A percentile compares a stretch with the other conserved stretches of the same genome.
Evolutionary conservation across 2,797 vertebrate genomes (phyloP).

Genomic region (Sebastes diploproa): DNA sequence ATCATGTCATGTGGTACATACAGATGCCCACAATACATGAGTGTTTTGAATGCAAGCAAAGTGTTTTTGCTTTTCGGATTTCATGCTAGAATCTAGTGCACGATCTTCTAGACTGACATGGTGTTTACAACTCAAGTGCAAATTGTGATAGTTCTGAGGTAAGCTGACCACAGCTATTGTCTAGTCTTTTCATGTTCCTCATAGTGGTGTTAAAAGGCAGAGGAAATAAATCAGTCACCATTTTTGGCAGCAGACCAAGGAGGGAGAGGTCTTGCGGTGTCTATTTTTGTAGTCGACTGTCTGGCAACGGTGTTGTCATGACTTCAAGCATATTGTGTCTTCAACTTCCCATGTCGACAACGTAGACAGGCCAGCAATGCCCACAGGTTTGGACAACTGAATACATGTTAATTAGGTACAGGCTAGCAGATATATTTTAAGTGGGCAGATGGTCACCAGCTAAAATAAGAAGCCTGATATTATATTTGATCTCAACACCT

Average conservation of each 20-base stretch:
- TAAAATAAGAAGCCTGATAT: neutral
- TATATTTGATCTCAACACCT: neutral
- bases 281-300: slow-evolving; percentile 13
- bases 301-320: neutral
- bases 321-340: neutral
- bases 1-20: neutral
- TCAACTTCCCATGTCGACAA: neutral
- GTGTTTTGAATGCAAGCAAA: neutral
- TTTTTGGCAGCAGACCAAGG: slow-evolving; percentile 11
- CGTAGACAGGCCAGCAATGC: neutral
- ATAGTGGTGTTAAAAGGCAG: neutral
- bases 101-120: neutral
- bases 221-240: neutral
- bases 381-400: neutral
- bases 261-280: neutral
- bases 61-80: neutral
- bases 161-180: neutral
- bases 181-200: neutral
- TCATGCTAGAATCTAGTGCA: neutral
- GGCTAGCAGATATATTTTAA: neutral
- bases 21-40: neutral
- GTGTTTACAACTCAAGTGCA: neutral
- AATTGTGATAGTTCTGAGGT: neutral
- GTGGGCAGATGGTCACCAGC: neutral
- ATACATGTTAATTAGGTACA: neutral